A percentile compares a stretch with the other conserved stretches of the same genome.
Evolutionary conservation across 2,797 vertebrate species (phyloP).

Genomic region (Dermochelys coriacea): DNA sequence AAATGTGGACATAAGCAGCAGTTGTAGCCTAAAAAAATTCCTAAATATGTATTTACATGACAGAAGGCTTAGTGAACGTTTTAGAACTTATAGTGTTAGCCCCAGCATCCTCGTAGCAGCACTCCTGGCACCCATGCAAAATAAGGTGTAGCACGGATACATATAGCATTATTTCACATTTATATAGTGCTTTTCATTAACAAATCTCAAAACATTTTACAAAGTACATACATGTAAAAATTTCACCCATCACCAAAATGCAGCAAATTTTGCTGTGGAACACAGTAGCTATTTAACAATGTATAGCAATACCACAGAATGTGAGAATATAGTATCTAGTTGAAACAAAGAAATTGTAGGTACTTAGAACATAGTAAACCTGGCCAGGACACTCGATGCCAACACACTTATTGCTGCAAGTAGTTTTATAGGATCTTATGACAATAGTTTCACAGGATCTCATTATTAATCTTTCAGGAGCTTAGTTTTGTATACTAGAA

Average conservation of each 20-base stretch:
- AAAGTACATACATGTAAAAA: not conserved
- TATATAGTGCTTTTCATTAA: not conserved
- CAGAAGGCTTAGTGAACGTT: conserved; percentile 1
- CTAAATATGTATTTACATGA: not conserved
- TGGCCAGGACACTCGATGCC: not conserved
- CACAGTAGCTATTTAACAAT: not conserved
- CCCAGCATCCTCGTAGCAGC: accelerated
- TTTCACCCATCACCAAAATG: not conserved
- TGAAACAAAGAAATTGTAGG: not conserved
- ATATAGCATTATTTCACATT: not conserved
- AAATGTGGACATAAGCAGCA: not conserved
- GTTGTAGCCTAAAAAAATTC: not conserved
- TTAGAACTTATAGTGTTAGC: not conserved
- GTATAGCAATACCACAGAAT: accelerated
- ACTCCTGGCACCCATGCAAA: not conserved
- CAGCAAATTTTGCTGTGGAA: accelerated
- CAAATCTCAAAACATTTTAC: conserved; percentile 18
- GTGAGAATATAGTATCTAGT: accelerated
- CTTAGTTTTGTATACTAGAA: not conserved
- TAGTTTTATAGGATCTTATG: not conserved
- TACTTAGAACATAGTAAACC: not conserved
- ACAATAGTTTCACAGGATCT: not conserved
- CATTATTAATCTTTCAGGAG: not conserved
- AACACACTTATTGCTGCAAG: not conserved
- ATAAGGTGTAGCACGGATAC: not conserved